Percentiles rank a stretch among this genome's conserved stretches.
phyloP scores from a whole-genome alignment of 37 sponge, comb jelly and placozoan genomes.

The Chondrilla cf. caribensis region DNA sequence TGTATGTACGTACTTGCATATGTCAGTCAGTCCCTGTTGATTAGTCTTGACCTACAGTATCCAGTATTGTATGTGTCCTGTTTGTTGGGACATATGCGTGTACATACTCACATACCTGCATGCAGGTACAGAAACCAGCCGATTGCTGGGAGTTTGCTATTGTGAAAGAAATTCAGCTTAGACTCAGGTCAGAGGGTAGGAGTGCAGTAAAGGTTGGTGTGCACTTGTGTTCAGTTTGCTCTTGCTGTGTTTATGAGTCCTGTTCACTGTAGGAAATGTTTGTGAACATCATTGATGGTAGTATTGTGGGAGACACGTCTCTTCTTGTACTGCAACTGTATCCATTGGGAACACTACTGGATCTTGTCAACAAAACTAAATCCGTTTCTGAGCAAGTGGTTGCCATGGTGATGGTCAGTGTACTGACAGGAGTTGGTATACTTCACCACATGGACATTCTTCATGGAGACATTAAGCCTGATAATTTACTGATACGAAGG shows the following conservation, averaged over 20 bases:
- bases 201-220: background rate
- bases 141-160: background rate
- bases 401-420: no score
- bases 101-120: no score
- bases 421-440: background rate
- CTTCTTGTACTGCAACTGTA: constrained; percentile 2
- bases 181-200: background rate
- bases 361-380: background rate
- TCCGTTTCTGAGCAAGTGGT: background rate
- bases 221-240: no score
- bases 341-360: background rate
- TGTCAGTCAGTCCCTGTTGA: no score
- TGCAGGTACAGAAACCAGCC: background rate
- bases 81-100: no score
- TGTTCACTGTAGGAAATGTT: constrained; percentile 5
- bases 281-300: background rate
- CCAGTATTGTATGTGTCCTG: no score
- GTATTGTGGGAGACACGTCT: background rate
- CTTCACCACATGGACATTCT: constrained; percentile 12
- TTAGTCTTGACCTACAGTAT: no score
- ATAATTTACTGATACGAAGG: background rate
- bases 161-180: background rate
- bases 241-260: no score
- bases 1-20: no score
- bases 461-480: constrained; percentile 27